phyloP scores from a whole-genome alignment of 35 echinoderm and acorn worm species.

The Ptychodera flava region DNA sequence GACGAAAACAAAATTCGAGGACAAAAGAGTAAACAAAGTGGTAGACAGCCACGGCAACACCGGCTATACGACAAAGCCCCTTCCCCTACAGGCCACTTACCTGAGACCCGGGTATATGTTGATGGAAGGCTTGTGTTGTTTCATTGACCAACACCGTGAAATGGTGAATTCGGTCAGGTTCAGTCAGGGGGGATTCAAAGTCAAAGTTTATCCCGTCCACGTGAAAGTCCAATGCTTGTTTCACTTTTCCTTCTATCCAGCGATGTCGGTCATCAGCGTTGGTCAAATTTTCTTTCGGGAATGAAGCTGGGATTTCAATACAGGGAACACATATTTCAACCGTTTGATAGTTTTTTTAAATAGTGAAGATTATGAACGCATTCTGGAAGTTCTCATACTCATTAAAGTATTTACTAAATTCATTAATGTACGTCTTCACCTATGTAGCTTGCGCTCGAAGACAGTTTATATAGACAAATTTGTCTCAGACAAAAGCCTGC shows the following conservation, averaged over 20 bases:
- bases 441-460: no score
- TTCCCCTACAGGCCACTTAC: no score
- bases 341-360: neutral
- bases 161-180: neutral
- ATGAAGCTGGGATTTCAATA: neutral
- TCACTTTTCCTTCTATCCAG: neutral
- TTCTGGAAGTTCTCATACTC: neutral
- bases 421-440: neutral
- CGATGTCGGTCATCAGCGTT: neutral
- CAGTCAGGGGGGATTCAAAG: neutral
- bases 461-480: no score
- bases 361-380: neutral
- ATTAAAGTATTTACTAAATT: neutral
- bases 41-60: no score
- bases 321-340: neutral
- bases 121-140: neutral
- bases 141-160: neutral
- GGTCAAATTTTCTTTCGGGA: neutral
- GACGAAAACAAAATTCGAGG: no score
- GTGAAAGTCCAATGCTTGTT: neutral
- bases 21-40: no score
- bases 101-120: neutral
- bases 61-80: no score
- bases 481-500: no score
- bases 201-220: neutral